Evolutionary conservation across 2,113 vertebrate genomes (phyloP).

Genomic region (Hemibates koningsi): DNA sequence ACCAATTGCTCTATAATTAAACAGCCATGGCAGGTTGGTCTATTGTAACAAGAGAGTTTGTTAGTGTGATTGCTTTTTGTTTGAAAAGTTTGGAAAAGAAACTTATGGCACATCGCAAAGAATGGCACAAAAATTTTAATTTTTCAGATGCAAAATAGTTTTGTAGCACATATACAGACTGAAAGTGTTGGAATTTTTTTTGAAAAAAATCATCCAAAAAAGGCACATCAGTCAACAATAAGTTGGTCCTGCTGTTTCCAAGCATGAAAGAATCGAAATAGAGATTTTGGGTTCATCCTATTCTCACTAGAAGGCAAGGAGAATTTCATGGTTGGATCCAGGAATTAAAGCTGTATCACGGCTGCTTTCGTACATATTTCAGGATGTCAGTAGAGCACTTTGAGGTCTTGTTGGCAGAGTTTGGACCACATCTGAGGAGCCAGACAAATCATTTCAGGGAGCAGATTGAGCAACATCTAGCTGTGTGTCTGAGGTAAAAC

Average conservation of each 20-base stretch:
- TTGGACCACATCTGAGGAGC: neutral
- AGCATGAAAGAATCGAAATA: neutral
- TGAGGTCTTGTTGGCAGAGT: neutral
- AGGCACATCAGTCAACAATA: neutral
- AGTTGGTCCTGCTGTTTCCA: neutral
- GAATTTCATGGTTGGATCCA: neutral
- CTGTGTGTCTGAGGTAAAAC: neutral
- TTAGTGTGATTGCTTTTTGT: neutral
- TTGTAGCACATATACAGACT: neutral
- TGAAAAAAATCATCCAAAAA: neutral
- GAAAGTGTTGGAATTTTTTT: neutral
- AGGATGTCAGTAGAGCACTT: neutral
- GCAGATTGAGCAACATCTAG: neutral
- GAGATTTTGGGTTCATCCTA: neutral
- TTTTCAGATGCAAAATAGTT: neutral
- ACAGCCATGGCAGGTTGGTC: neutral
- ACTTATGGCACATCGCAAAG: neutral
- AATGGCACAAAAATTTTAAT: rapidly evolving
- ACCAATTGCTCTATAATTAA: neutral
- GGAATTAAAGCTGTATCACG: neutral
- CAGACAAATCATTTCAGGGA: neutral
- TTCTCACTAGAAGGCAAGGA: neutral
- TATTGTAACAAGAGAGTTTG: neutral
- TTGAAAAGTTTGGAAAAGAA: neutral
- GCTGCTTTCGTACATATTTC: neutral